phyloP scores from a whole-genome alignment of 2,113 vertebrate species.

The Hiodon alosoides region DNA sequence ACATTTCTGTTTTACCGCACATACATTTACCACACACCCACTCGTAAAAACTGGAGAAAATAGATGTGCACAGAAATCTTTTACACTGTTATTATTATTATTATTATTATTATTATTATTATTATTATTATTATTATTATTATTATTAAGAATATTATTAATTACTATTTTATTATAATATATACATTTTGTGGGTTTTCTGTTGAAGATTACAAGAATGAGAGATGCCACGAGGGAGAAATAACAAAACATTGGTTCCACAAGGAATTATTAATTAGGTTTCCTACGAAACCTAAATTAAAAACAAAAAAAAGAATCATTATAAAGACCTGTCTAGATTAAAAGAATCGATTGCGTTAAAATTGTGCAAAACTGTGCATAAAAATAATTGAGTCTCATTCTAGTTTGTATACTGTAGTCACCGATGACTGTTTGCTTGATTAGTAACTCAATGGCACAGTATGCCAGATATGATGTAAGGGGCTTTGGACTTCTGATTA shows the following conservation, averaged over 20 bases:
- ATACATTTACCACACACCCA: conserved; percentile 28
- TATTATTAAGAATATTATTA: conserved; percentile 39
- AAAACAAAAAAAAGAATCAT: not conserved
- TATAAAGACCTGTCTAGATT: not conserved
- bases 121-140: conserved; percentile 32
- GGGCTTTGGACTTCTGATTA: not conserved
- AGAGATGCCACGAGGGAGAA: not conserved
- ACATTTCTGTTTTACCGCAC: conserved; percentile 46
- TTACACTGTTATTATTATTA: conserved; percentile 47
- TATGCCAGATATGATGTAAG: not conserved
- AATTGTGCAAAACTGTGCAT: not conserved
- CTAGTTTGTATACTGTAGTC: not conserved
- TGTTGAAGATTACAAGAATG: conserved; percentile 12
- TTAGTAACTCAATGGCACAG: not conserved
- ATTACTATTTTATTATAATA: too few relatives aligned
- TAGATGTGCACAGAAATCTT: conserved; percentile 33
- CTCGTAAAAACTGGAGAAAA: conserved; percentile 38
- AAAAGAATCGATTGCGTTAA: too few relatives aligned
- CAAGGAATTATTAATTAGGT: not conserved
- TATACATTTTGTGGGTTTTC: too few relatives aligned
- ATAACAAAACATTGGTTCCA: not conserved
- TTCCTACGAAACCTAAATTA: not conserved
- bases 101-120: conserved; percentile 47
- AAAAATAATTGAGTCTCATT: not conserved
- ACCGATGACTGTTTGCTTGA: not conserved